These are phyloP conservation scores for Platyrinchus mystaceus DNA, from an alignment of 2,797 vertebrate genomes.

Conservation along the genomic window DNA sequence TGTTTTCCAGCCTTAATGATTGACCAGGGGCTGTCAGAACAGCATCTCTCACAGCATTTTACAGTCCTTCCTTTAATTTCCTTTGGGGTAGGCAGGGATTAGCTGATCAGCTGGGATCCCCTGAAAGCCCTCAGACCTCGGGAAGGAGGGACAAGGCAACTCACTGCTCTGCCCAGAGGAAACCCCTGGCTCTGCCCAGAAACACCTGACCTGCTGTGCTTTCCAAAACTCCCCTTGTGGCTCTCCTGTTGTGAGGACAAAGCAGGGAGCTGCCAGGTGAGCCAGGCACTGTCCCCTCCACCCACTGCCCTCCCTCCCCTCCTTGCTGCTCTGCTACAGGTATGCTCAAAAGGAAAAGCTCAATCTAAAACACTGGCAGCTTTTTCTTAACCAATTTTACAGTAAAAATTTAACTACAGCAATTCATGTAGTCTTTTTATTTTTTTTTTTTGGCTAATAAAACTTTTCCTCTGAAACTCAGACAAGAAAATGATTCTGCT, in stretches of 20 bases:
- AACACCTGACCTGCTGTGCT: not conserved
- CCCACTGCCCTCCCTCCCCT: not conserved
- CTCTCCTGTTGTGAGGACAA: not conserved
- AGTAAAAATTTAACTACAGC: not conserved
- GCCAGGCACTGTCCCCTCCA: not conserved
- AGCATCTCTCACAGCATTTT: not conserved
- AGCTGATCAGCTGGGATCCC: not conserved
- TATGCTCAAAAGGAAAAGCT: not conserved
- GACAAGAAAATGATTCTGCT: not conserved
- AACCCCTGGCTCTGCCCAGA: not conserved
- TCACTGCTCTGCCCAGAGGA: not conserved
- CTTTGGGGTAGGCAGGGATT: not conserved
- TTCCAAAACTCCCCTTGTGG: not conserved
- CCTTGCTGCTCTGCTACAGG: rapidly evolving
- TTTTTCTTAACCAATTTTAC: not conserved
- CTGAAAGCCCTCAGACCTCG: too few relatives aligned
- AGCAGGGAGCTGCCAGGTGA: not conserved
- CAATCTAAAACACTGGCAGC: rapidly evolving
- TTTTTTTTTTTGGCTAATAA: not conserved
- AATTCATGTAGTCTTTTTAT: not conserved
- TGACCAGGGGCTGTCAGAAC: too few relatives aligned
- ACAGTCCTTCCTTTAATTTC: not conserved
- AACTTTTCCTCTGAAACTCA: not conserved
- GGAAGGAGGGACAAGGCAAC: not conserved
- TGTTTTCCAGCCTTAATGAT: not conserved